phyloP scores from a whole-genome alignment of 2,888 invertebrate species.

The Euspilapteryx auroguttella region DNA sequence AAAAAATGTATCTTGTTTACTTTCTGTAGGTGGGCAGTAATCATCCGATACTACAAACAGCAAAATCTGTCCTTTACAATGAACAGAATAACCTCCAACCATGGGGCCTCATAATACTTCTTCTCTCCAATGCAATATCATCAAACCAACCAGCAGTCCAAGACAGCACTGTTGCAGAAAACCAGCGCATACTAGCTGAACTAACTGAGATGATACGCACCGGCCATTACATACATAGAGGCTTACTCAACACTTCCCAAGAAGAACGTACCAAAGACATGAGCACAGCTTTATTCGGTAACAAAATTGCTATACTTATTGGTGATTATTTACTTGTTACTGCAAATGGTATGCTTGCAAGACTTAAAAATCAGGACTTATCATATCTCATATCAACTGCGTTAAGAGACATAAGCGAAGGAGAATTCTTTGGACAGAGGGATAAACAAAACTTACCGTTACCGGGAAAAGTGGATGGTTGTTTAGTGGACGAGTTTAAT shows the following conservation, averaged over 20 bases:
- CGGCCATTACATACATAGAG: slow-evolving; percentile 80
- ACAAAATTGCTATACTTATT: slow-evolving; percentile 84
- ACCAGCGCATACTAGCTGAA: slow-evolving; percentile 58
- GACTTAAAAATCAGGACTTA: slow-evolving; percentile 69
- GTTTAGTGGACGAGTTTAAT: slow-evolving; percentile 19
- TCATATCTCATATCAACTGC: slow-evolving; percentile 82
- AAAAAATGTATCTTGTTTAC: too few relatives aligned
- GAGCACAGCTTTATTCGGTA: slow-evolving; percentile 80
- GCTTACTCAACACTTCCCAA: slow-evolving; percentile 36
- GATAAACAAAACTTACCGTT: slow-evolving; percentile 75
- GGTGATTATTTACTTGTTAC: slow-evolving; percentile 85
- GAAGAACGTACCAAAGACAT: slow-evolving; percentile 54
- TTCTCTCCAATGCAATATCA: slow-evolving; percentile 73
- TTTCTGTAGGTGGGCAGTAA: slow-evolving; percentile 80
- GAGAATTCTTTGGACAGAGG: slow-evolving; percentile 76
- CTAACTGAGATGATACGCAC: slow-evolving; percentile 88
- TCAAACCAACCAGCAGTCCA: slow-evolving; percentile 60
- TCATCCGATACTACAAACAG: slow-evolving; percentile 84
- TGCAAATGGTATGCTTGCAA: slow-evolving; percentile 78
- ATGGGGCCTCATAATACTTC: slow-evolving; percentile 80
- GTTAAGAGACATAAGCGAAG: slow-evolving; percentile 78
- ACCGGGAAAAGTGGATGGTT: slow-evolving; percentile 51
- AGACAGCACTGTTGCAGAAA: slow-evolving; percentile 56
- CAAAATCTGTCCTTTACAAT: slow-evolving; percentile 79
- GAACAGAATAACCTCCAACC: slow-evolving; percentile 84